Conservation (phyloP, 2,113 vertebrate genomes). For the Phoxinus phoxinus region DNA sequence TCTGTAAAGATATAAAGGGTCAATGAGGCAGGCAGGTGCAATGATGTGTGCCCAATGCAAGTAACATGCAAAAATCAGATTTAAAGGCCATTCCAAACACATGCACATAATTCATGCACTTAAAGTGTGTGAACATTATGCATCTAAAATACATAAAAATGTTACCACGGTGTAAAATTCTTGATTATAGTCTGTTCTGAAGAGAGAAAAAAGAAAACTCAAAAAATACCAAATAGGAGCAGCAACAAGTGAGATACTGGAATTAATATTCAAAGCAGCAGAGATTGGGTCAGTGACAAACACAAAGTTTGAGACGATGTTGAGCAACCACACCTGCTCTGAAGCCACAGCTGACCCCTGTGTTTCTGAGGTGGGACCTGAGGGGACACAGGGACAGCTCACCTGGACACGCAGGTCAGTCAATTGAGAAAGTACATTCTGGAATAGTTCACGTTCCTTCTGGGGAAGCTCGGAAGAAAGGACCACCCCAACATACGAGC, state of each 20-base stretch:
- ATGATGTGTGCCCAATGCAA: background rate
- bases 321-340: constrained; percentile 23
- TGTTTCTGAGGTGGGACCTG: background rate
- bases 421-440: constrained; percentile 90
- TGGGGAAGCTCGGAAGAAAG: constrained; percentile 89
- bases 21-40: constrained; percentile 5
- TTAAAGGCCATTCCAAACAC: background rate
- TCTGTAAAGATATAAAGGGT: constrained; percentile 56
- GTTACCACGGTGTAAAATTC: background rate
- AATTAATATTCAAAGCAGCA: background rate
- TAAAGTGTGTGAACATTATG: background rate
- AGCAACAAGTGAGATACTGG: background rate
- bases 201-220: background rate
- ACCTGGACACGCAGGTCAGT: constrained; percentile 95
- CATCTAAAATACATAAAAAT: background rate
- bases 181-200: constrained; percentile 15
- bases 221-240: background rate
- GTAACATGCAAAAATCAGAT: background rate
- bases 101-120: background rate
- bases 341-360: constrained; percentile 31
- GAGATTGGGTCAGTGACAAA: background rate
- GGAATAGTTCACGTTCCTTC: constrained; percentile 84
- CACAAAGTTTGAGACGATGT: background rate
- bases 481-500: constrained; percentile 93
- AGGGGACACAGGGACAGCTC: constrained; percentile 47